Conservation (phyloP, 2,888 invertebrate species). For the Julus scandinavius region DNA sequence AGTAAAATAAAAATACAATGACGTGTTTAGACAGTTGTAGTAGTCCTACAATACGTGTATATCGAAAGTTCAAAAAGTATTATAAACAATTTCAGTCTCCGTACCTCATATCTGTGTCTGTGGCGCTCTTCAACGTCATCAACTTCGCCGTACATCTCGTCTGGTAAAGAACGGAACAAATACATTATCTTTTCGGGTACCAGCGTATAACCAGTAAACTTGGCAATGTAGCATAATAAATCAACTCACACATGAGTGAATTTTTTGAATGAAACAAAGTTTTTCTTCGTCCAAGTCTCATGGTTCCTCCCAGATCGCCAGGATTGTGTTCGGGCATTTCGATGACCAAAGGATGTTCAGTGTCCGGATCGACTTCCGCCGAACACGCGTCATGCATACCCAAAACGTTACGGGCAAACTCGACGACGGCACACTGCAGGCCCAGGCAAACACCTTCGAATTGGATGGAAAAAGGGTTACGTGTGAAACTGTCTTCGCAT, state of each 20-base stretch:
- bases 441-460: conserved; percentile 87
- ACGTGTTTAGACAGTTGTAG: not conserved
- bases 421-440: conserved; percentile 95
- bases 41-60: too few relatives aligned
- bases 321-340: conserved; percentile 99
- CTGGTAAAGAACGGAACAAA: conserved; percentile 66
- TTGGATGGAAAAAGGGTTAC: not conserved
- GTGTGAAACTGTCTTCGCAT: not conserved
- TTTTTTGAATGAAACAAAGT: conserved; percentile 78
- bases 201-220: not conserved
- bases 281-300: conserved; percentile 93
- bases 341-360: conserved; percentile 81
- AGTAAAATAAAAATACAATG: not conserved
- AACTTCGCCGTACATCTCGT: conserved; percentile 80
- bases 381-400: conserved; percentile 82
- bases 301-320: conserved; percentile 94
- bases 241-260: conserved; percentile 66
- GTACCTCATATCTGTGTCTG: conserved; percentile 89
- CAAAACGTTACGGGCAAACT: conserved; percentile 88
- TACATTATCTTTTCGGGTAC: not conserved
- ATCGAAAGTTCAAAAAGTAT: too few relatives aligned
- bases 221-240: not conserved
- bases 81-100: conserved; percentile 61
- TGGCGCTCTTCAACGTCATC: conserved; percentile 91
- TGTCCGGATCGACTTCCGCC: conserved; percentile 82